phyloP scores from a whole-genome alignment of 2,797 vertebrate species.

The Sandelia bainsii region DNA sequence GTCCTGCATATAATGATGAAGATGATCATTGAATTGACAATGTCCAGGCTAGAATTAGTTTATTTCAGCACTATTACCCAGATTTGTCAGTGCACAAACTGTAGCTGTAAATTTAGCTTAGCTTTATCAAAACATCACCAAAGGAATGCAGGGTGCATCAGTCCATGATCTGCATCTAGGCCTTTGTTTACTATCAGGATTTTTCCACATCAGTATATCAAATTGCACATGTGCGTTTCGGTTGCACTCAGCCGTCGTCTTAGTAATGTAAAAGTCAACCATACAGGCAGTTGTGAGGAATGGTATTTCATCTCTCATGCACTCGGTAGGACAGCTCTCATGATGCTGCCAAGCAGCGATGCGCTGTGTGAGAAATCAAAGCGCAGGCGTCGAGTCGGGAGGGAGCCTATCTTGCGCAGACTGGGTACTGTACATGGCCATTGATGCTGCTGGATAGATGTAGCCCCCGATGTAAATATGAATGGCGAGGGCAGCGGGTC shows the following conservation, averaged over 20 bases:
- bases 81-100: not conserved
- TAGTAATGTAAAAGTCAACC: slow-evolving; percentile 18
- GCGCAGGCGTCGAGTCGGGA: slow-evolving; percentile 85
- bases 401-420: slow-evolving; percentile 79
- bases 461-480: slow-evolving; percentile 79
- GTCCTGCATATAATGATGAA: not conserved
- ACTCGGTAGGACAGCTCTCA: slow-evolving; percentile 60
- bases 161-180: not conserved
- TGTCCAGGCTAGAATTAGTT: not conserved
- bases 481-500: slow-evolving; percentile 77
- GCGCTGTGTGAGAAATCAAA: slow-evolving; percentile 79
- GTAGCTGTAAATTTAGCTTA: accelerated
- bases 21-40: not conserved
- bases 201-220: slow-evolving; percentile 12
- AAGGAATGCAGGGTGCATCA: slow-evolving; percentile 3
- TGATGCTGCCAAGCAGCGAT: slow-evolving; percentile 76
- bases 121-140: not conserved
- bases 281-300: slow-evolving; percentile 19
- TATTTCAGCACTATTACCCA: not conserved
- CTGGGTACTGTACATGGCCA: slow-evolving; percentile 81
- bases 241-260: not conserved
- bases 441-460: slow-evolving; percentile 82
- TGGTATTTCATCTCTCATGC: slow-evolving; percentile 37
- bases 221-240: not conserved
- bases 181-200: slow-evolving; percentile 32